phyloP scores from a whole-genome alignment of 2,113 vertebrate species.

The Gracilinanus agilis region DNA sequence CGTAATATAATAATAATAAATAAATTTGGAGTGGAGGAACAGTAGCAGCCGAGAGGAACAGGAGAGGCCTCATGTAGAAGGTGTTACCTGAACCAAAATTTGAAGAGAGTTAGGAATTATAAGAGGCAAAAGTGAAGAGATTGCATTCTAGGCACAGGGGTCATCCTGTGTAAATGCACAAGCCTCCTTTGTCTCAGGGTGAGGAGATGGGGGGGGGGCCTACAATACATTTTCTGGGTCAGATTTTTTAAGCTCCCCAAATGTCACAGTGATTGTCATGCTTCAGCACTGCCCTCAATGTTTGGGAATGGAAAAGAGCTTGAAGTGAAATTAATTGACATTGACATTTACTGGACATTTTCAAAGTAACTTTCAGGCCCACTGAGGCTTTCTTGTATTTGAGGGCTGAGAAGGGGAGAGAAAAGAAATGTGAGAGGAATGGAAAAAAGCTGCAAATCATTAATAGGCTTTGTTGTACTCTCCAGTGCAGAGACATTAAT shows the following conservation, averaged over 20 bases:
- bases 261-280: background rate
- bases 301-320: background rate
- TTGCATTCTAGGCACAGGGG: background rate
- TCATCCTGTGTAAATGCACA: background rate
- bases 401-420: background rate
- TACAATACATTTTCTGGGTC: background rate
- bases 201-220: background rate
- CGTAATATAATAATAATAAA: no score
- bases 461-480: background rate
- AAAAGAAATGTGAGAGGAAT: background rate
- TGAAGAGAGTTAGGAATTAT: background rate
- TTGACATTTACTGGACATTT: background rate
- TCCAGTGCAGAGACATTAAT: background rate
- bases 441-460: background rate
- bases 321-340: background rate
- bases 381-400: background rate
- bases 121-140: background rate
- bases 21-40: background rate
- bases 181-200: background rate
- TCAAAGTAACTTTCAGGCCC: background rate
- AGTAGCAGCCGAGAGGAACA: background rate
- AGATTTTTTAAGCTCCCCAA: background rate
- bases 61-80: background rate
- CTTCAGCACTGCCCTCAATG: background rate
- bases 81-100: background rate